Conservation (phyloP, 2,888 invertebrate species). For the Drosophila niveifrons region DNA sequence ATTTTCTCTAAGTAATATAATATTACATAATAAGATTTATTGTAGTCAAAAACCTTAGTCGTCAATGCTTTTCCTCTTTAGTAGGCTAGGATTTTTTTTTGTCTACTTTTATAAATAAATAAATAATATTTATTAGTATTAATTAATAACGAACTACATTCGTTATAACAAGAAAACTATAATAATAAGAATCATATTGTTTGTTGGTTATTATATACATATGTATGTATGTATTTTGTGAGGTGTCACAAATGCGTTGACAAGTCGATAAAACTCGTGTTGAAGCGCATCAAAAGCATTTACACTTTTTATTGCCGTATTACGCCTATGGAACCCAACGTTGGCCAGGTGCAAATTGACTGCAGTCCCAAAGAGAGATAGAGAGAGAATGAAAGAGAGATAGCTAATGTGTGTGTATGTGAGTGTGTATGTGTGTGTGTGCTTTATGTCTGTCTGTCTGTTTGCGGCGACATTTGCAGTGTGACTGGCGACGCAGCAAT, state of each 20-base stretch:
- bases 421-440: neutral
- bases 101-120: no score
- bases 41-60: no score
- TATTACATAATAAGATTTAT: no score
- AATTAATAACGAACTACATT: no score
- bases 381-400: neutral
- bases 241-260: neutral
- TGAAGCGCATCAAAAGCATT: neutral
- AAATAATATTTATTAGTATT: no score
- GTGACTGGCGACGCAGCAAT: conserved; percentile 37
- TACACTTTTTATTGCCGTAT: neutral
- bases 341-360: conserved; percentile 42
- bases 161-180: no score
- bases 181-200: no score
- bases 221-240: no score
- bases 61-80: no score
- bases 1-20: no score
- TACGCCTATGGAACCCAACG: conserved; percentile 1
- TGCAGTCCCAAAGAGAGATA: conserved; percentile 26
- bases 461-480: conserved; percentile 41
- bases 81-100: no score
- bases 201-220: no score
- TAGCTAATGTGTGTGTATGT: neutral
- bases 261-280: neutral
- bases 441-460: conserved; percentile 6